Evolutionary conservation across 2,113 vertebrate species (phyloP).

Genomic region (Mystacornis crossleyi): DNA sequence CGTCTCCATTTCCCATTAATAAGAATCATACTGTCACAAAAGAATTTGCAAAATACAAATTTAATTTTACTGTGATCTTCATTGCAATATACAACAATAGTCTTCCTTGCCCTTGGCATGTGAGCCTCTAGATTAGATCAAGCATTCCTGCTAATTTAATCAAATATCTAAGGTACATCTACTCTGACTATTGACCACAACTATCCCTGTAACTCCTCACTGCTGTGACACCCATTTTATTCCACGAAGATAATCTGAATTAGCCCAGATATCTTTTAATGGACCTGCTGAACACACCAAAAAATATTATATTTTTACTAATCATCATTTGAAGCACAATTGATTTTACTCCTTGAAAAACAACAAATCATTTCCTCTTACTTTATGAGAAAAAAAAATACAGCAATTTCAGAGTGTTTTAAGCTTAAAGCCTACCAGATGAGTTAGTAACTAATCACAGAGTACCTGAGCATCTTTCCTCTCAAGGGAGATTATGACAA

Average conservation of each 20-base stretch:
- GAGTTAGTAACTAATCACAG: not conserved
- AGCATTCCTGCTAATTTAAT: not conserved
- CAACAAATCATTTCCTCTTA: not conserved
- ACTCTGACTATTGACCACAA: not conserved
- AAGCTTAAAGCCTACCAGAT: not conserved
- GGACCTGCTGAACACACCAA: not conserved
- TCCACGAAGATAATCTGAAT: not conserved
- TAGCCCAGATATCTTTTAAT: not conserved
- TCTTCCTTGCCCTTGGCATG: not conserved
- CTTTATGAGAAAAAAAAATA: not conserved
- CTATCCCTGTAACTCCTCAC: fast-evolving
- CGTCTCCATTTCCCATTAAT: not conserved
- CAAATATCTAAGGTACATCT: not conserved
- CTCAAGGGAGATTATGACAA: not conserved
- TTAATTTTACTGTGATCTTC: not conserved
- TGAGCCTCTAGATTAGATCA: not conserved
- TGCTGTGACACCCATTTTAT: not conserved
- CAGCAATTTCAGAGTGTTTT: not conserved
- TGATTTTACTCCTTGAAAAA: not conserved
- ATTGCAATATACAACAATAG: not conserved
- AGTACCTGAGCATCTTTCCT: not conserved
- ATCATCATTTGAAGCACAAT: not conserved
- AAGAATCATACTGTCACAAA: not conserved
- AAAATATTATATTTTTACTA: not conserved
- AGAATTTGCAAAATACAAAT: not conserved